A percentile compares a stretch with the other conserved stretches of the same genome.
Conservation (phyloP, 2,888 invertebrate species). For the Elmis aenea region DNA sequence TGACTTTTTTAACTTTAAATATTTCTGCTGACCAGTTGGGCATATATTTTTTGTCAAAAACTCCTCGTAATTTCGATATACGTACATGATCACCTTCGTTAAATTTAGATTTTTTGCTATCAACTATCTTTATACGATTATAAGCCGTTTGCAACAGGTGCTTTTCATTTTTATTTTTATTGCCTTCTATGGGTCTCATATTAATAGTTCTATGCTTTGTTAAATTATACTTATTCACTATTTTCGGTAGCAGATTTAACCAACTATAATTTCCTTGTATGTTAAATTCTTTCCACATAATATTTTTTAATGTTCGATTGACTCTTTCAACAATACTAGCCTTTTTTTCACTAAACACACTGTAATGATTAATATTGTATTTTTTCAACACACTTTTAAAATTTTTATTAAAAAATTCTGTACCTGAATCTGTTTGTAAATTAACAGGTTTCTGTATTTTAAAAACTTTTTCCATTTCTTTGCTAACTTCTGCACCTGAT, state of each 20-base stretch:
- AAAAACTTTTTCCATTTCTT: conserved; percentile 28
- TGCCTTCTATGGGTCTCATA: too few species aligned
- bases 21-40: too few species aligned
- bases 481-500: conserved; percentile 26
- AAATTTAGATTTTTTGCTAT: too few species aligned
- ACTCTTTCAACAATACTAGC: too few species aligned
- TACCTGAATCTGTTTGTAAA: too few species aligned
- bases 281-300: conserved; percentile 19
- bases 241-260: conserved; percentile 18
- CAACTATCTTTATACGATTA: too few species aligned
- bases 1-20: conserved; percentile 6
- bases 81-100: too few species aligned
- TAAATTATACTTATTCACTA: conserved; percentile 27
- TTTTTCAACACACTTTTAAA: conserved; percentile 26
- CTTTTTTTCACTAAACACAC: conserved; percentile 14
- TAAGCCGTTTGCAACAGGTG: conserved; percentile 13
- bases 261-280: conserved; percentile 20
- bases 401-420: too few species aligned
- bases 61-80: too few species aligned
- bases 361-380: conserved; percentile 22
- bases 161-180: conserved; percentile 15
- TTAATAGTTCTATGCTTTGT: conserved; percentile 25
- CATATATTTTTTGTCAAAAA: too few species aligned
- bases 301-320: conserved; percentile 2
- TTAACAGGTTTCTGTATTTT: conserved; percentile 31